Conservation (phyloP, 1,140 invertebrate genomes). For the Leptestheria dahalacensis region DNA sequence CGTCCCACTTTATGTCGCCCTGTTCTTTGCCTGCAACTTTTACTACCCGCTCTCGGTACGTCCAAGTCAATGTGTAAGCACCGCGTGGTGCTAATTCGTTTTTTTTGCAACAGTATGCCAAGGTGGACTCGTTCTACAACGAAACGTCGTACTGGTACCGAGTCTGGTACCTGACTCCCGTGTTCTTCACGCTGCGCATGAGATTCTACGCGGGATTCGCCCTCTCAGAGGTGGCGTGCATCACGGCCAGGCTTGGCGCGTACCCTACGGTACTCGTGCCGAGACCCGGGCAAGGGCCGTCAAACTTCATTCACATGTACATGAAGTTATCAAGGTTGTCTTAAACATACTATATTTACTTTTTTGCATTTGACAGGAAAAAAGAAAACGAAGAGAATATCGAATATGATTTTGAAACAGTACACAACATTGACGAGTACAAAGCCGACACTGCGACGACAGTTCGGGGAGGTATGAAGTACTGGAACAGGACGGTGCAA, state of each 20-base stretch:
- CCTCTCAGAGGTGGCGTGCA: constrained; percentile 77
- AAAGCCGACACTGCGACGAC: constrained; percentile 58
- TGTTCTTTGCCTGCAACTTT: constrained; percentile 49
- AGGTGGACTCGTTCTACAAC: constrained; percentile 47
- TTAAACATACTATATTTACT: too few relatives aligned
- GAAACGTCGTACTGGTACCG: constrained; percentile 52
- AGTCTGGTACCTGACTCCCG: constrained; percentile 66
- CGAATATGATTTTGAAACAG: constrained; percentile 69
- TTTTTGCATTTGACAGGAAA: neutral
- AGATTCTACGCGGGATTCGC: constrained; percentile 79
- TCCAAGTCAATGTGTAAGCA: neutral
- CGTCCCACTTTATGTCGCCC: constrained; percentile 47
- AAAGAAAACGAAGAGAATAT: constrained; percentile 34
- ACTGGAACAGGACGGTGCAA: constrained; percentile 90
- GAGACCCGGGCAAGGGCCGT: constrained; percentile 65
- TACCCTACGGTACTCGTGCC: constrained; percentile 60
- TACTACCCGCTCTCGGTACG: constrained; percentile 55
- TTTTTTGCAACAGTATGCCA: constrained; percentile 52
- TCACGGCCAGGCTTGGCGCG: constrained; percentile 71
- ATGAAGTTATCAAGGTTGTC: too few relatives aligned
- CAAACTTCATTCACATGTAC: constrained; percentile 32
- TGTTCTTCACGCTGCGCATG: constrained; percentile 75
- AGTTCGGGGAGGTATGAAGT: constrained; percentile 65
- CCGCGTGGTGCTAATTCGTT: neutral
- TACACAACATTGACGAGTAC: constrained; percentile 64